Conservation (phyloP, 2,888 invertebrate genomes). For the Boloria euphrosyne region DNA sequence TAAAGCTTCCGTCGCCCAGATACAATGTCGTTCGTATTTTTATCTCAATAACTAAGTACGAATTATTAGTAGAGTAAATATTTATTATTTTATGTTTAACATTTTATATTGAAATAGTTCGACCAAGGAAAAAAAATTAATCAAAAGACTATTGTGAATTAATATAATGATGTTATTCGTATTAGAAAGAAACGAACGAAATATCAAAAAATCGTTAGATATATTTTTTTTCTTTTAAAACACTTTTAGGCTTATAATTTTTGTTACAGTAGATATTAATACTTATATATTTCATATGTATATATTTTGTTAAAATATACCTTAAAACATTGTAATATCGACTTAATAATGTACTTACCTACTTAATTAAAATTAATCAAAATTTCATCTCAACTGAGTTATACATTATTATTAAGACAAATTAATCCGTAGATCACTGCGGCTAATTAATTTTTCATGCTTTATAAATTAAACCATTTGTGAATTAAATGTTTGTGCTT, state of each 20-base stretch:
- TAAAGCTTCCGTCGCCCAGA: constrained; percentile 52
- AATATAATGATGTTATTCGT: too few relatives aligned
- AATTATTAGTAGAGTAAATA: background rate
- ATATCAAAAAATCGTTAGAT: too few relatives aligned
- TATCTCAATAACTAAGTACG: constrained; percentile 3
- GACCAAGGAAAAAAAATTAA: too few relatives aligned
- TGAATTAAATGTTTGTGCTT: constrained; percentile 11
- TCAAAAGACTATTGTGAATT: too few relatives aligned
- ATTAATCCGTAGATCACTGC: constrained; percentile 35
- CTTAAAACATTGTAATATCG: background rate
- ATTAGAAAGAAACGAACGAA: too few relatives aligned
- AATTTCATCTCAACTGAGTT: constrained; percentile 37
- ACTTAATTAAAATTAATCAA: constrained; percentile 31
- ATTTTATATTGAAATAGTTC: too few relatives aligned
- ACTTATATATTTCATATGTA: too few relatives aligned
- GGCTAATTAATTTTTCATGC: constrained; percentile 30
- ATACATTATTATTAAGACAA: constrained; percentile 45
- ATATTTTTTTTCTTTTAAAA: too few relatives aligned
- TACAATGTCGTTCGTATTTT: constrained; percentile 27
- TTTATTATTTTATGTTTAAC: background rate
- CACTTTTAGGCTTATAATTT: too few relatives aligned
- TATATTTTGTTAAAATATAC: too few relatives aligned
- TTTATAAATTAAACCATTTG: constrained; percentile 27
- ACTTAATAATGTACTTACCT: background rate
- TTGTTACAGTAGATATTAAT: too few relatives aligned